A percentile compares a stretch with the other conserved stretches of the same genome.
These are phyloP conservation scores for Gonocerus acuteangulatus DNA, from an alignment of 2,888 invertebrate genomes.

Conservation along the genomic window DNA sequence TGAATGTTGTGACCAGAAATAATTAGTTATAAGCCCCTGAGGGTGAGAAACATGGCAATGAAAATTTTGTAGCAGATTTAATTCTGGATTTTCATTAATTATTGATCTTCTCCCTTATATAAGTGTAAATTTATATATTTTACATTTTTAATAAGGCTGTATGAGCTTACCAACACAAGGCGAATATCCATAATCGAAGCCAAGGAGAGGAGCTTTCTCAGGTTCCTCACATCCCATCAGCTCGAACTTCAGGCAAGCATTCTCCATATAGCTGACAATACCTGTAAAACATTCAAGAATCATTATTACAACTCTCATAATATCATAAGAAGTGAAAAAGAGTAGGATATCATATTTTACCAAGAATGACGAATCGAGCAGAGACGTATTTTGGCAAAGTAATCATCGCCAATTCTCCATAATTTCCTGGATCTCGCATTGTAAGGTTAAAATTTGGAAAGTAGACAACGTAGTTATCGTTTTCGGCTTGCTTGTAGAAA, in stretches of 20 bases:
- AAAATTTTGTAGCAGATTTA: too few relatives aligned
- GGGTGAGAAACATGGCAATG: too few relatives aligned
- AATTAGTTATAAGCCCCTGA: too few relatives aligned
- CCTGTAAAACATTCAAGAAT: slow-evolving; percentile 46
- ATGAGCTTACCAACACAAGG: slow-evolving; percentile 81
- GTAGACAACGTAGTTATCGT: slow-evolving; percentile 91
- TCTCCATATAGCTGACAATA: slow-evolving; percentile 93
- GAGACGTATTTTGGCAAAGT: slow-evolving; percentile 88
- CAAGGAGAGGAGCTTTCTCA: slow-evolving; percentile 69
- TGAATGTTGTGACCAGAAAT: too few relatives aligned
- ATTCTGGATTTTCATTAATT: too few relatives aligned
- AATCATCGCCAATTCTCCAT: slow-evolving; percentile 93
- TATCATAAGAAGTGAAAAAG: background rate
- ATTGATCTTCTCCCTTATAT: too few relatives aligned
- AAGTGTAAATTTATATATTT: too few relatives aligned
- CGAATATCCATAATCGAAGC: slow-evolving; percentile 87
- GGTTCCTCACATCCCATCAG: slow-evolving; percentile 92
- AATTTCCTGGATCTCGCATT: slow-evolving; percentile 92
- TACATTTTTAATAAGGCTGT: too few relatives aligned
- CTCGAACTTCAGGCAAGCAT: slow-evolving; percentile 92
- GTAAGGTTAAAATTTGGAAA: slow-evolving; percentile 94
- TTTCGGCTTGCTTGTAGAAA: slow-evolving; percentile 91
- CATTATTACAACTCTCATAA: background rate
- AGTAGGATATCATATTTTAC: slow-evolving; percentile 36
- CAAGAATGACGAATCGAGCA: slow-evolving; percentile 84